phyloP scores from a whole-genome alignment of 1,140 invertebrate genomes.

The Prorops nasuta region DNA sequence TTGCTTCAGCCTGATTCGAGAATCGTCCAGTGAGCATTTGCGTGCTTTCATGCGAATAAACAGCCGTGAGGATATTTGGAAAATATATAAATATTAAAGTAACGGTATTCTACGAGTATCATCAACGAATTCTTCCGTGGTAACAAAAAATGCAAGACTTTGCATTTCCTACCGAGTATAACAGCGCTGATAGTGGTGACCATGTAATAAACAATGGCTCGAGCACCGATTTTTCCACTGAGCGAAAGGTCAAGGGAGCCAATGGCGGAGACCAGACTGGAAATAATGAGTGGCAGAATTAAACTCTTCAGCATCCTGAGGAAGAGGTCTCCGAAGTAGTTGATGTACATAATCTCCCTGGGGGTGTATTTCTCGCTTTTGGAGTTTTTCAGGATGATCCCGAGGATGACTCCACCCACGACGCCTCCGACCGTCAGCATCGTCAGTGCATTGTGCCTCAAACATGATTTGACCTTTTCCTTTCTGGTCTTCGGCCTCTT shows the following conservation, averaged over 20 bases:
- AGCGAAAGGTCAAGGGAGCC: conserved; percentile 67
- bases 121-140: no score
- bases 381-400: conserved; percentile 67
- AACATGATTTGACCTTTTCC: conserved; percentile 55
- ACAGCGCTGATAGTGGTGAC: conserved; percentile 75
- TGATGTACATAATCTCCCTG: conserved; percentile 85
- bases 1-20: no score
- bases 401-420: conserved; percentile 74
- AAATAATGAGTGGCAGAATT: conserved; percentile 73
- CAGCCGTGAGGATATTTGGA: no score
- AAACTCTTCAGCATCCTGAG: conserved; percentile 74
- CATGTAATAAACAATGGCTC: conserved; percentile 75
- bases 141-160: conserved; percentile 1
- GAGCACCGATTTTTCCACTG: conserved; percentile 65
- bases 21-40: no score
- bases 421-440: conserved; percentile 84
- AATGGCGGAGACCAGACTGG: conserved; percentile 72
- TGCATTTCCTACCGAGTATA: conserved; percentile 56
- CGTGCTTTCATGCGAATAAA: no score
- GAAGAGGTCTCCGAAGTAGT: conserved; percentile 80
- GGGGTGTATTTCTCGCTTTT: conserved; percentile 63
- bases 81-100: no score
- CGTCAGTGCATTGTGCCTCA: conserved; percentile 77
- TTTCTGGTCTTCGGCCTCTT: conserved; percentile 36
- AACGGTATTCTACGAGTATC: no score